phyloP scores from a whole-genome alignment of 2,113 vertebrate genomes.

The Petroica traversi region DNA sequence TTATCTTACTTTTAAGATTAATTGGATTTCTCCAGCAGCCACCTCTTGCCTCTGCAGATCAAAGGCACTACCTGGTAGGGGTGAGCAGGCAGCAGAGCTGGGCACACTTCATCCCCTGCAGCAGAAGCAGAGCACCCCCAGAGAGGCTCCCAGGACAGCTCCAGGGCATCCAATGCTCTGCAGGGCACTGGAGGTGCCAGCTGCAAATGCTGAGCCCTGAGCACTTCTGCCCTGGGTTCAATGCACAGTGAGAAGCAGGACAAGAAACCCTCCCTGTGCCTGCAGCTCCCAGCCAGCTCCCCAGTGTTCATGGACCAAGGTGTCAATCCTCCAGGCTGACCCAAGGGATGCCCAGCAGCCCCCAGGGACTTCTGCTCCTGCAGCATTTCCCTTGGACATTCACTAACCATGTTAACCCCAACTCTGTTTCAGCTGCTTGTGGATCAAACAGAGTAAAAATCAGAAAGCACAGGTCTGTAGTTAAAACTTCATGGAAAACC shows the following conservation, averaged over 20 bases:
- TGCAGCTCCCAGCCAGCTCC: not conserved
- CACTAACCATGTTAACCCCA: not conserved
- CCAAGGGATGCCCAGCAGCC: not conserved
- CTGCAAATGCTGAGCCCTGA: not conserved
- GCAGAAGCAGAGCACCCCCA: not conserved
- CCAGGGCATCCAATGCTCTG: fast-evolving
- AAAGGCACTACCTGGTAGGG: not conserved
- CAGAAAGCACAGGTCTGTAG: not conserved
- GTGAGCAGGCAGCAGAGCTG: not conserved
- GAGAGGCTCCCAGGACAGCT: not conserved
- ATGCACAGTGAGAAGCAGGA: fast-evolving
- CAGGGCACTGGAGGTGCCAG: fast-evolving
- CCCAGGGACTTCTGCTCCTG: not conserved
- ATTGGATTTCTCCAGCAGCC: not conserved
- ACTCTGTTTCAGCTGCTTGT: not conserved
- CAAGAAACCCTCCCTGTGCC: not conserved
- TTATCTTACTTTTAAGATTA: not conserved
- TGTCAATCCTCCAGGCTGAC: not conserved
- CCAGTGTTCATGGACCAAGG: fast-evolving
- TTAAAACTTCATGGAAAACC: not conserved
- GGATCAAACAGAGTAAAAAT: not conserved
- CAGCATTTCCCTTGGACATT: not conserved
- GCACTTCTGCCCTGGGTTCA: not conserved
- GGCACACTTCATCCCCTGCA: not conserved
- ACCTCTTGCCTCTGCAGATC: not conserved